These are phyloP conservation scores for Leptinotarsa haldemani DNA, from an alignment of 2,888 invertebrate genomes.

Conservation along the genomic window DNA sequence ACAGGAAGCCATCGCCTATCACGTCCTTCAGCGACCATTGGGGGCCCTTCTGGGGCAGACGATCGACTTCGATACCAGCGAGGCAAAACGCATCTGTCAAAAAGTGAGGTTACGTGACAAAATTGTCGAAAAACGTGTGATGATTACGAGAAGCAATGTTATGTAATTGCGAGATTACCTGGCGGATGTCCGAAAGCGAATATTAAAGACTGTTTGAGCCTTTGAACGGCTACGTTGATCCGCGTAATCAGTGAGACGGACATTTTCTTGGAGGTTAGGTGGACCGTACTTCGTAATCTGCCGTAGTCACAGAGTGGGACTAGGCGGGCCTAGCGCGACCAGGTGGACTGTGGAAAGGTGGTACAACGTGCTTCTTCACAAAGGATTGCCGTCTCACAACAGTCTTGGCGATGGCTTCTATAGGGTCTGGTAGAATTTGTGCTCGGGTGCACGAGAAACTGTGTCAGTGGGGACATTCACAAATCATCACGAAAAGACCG, in stretches of 20 bases:
- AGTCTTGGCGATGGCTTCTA: constrained; percentile 86
- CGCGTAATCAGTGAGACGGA: constrained; percentile 58
- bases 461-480: constrained; percentile 82
- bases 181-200: constrained; percentile 49
- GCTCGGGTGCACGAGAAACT: constrained; percentile 83
- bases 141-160: constrained; percentile 37
- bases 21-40: constrained; percentile 72
- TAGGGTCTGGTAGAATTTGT: constrained; percentile 85
- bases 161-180: constrained; percentile 50
- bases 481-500: constrained; percentile 50
- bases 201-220: constrained; percentile 31
- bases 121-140: constrained; percentile 21
- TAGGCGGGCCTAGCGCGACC: constrained; percentile 31
- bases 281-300: constrained; percentile 43
- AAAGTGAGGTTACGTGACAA: constrained; percentile 52
- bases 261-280: constrained; percentile 53
- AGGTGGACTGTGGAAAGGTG: constrained; percentile 51
- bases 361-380: constrained; percentile 43
- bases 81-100: constrained; percentile 59
- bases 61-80: constrained; percentile 50
- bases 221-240: constrained; percentile 58
- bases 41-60: constrained; percentile 39
- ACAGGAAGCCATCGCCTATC: constrained; percentile 79
- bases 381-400: constrained; percentile 69
- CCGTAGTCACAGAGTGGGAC: constrained; percentile 36